phyloP scores from a whole-genome alignment of 2,797 vertebrate genomes.

The Spinus olivaceus region DNA sequence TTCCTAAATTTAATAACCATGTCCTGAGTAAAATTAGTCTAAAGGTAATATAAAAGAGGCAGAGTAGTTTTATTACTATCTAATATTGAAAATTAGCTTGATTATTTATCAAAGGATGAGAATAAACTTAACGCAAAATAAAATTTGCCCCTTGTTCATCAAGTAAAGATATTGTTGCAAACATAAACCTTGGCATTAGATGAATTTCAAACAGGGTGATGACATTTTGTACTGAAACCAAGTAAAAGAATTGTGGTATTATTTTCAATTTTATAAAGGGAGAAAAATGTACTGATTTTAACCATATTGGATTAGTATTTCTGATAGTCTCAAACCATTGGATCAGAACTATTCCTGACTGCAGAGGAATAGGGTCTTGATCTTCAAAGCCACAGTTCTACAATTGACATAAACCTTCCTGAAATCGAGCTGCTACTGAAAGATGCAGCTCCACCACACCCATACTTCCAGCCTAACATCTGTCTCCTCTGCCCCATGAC shows the following conservation, averaged over 20 bases:
- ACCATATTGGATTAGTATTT: background rate
- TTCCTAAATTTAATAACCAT: background rate
- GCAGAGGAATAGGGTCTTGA: background rate
- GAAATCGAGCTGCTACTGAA: background rate
- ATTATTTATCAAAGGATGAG: background rate
- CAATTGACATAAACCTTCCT: background rate
- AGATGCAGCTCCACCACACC: background rate
- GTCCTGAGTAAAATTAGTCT: background rate
- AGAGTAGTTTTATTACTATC: background rate
- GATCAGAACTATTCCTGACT: background rate
- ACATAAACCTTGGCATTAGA: background rate
- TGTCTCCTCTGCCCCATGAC: background rate
- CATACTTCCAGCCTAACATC: background rate
- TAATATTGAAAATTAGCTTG: background rate
- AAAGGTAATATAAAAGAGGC: background rate
- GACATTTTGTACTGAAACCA: background rate
- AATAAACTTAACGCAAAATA: background rate
- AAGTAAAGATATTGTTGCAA: background rate
- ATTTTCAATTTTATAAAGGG: background rate
- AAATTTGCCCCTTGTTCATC: background rate
- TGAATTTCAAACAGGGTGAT: background rate
- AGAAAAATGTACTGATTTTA: background rate
- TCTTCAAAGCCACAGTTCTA: background rate
- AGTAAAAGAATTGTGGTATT: background rate
- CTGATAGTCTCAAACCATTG: background rate